Evolutionary conservation across 2,888 invertebrate species (phyloP).

Genomic region (Cephus pulcher): DNA sequence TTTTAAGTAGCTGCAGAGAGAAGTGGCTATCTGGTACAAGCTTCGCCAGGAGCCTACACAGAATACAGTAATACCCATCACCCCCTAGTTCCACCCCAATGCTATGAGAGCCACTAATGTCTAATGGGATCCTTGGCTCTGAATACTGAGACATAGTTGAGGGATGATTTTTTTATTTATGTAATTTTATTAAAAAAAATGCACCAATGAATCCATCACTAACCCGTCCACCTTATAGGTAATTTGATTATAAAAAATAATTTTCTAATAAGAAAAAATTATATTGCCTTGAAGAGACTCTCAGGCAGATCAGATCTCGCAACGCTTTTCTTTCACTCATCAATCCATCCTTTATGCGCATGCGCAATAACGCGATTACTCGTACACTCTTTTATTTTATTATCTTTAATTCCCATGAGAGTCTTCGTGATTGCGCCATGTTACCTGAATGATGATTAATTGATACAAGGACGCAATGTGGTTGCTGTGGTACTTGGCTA

Average conservation of each 20-base stretch:
- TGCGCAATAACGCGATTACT: not conserved
- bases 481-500: not conserved
- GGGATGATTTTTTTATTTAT: not conserved
- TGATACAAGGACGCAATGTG: not conserved
- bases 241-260: too few relatives aligned
- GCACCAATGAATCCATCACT: too few relatives aligned
- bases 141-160: slow-evolving; percentile 16
- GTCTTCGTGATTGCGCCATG: not conserved
- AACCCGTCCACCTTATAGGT: too few relatives aligned
- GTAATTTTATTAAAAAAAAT: too few relatives aligned
- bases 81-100: slow-evolving; percentile 30
- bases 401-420: not conserved
- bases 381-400: not conserved
- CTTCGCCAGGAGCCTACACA: slow-evolving; percentile 42
- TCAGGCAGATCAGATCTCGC: not conserved
- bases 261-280: not conserved
- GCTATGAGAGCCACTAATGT: slow-evolving; percentile 43
- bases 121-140: slow-evolving; percentile 48
- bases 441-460: not conserved
- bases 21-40: slow-evolving; percentile 42
- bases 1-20: slow-evolving; percentile 35
- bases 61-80: slow-evolving; percentile 8
- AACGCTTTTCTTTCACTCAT: not conserved
- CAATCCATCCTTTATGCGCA: not conserved
- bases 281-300: not conserved